phyloP scores from a whole-genome alignment of 37 sponge, comb jelly and placozoan species.

The Theonella swinhoei region DNA sequence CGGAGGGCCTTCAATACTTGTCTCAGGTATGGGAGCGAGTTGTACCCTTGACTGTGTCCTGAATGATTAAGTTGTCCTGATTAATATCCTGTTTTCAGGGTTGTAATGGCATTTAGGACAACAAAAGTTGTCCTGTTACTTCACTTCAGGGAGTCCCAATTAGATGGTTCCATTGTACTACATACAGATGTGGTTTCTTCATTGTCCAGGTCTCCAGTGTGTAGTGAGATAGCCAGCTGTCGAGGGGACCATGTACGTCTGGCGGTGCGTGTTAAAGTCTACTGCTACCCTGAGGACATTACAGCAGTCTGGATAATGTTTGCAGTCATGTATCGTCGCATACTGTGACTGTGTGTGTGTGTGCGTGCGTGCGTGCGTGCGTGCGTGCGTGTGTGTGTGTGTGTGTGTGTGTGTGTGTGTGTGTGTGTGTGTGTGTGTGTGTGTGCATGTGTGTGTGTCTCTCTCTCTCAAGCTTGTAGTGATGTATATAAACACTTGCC shows the following conservation, averaged over 20 bases:
- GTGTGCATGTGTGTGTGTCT: too few relatives aligned
- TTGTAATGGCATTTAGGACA: too few relatives aligned
- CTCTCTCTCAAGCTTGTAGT: too few relatives aligned
- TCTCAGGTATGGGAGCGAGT: conserved; percentile 64
- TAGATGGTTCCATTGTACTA: too few relatives aligned
- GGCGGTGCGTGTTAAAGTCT: conserved; percentile 82
- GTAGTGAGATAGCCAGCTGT: conserved; percentile 86
- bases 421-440: too few relatives aligned
- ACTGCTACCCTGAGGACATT: conserved; percentile 88
- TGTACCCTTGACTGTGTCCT: neutral
- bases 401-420: too few relatives aligned
- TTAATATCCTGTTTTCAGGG: neutral
- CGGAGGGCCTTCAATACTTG: conserved; percentile 75
- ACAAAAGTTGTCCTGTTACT: too few relatives aligned
- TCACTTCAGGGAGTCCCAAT: too few relatives aligned
- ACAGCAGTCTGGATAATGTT: conserved; percentile 97
- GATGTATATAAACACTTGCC: too few relatives aligned
- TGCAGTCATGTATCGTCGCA: conserved; percentile 85
- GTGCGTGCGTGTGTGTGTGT: too few relatives aligned
- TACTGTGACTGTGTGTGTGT: conserved; percentile 50
- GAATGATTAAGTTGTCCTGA: neutral
- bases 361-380: too few relatives aligned
- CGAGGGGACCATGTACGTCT: conserved; percentile 88
- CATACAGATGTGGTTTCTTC: too few relatives aligned
- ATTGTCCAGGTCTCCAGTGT: conserved; percentile 89